Evolutionary conservation across 1,140 invertebrate genomes (phyloP).

Genomic region (Pseudomyrmex concolor): DNA sequence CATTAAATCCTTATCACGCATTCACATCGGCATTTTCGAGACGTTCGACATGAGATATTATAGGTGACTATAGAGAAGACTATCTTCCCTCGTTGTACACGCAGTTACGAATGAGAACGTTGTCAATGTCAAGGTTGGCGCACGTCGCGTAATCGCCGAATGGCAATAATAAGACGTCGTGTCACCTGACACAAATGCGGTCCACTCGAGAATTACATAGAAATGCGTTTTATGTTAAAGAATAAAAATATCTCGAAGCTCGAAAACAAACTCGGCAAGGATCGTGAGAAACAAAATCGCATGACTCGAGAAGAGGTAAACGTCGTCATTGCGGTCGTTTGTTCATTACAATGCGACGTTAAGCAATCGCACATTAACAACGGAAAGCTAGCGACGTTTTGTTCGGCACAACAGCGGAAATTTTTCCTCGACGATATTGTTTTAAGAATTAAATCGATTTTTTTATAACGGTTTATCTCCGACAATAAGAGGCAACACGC

Average conservation of each 20-base stretch:
- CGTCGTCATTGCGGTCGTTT: neutral
- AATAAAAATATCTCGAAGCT: no score
- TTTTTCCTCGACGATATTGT: no score
- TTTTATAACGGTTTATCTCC: no score
- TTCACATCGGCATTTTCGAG: neutral
- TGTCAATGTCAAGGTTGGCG: slow-evolving; percentile 35
- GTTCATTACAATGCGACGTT: neutral
- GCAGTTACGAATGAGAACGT: neutral
- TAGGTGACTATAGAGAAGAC: neutral
- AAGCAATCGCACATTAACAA: neutral
- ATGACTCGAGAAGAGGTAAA: no score
- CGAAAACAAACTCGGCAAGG: no score
- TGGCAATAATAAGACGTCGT: neutral
- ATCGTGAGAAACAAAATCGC: no score
- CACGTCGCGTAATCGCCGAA: neutral
- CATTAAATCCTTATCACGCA: no score
- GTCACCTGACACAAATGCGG: neutral
- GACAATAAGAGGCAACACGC: no score
- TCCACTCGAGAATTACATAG: no score
- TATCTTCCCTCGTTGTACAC: neutral
- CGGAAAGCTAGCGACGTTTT: neutral
- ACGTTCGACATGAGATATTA: slow-evolving; percentile 27
- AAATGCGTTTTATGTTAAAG: neutral
- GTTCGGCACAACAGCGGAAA: no score
- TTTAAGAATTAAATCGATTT: no score